Evolutionary conservation across 2,888 invertebrate genomes (phyloP).

Genomic region (Agonopterix subpropinquella): DNA sequence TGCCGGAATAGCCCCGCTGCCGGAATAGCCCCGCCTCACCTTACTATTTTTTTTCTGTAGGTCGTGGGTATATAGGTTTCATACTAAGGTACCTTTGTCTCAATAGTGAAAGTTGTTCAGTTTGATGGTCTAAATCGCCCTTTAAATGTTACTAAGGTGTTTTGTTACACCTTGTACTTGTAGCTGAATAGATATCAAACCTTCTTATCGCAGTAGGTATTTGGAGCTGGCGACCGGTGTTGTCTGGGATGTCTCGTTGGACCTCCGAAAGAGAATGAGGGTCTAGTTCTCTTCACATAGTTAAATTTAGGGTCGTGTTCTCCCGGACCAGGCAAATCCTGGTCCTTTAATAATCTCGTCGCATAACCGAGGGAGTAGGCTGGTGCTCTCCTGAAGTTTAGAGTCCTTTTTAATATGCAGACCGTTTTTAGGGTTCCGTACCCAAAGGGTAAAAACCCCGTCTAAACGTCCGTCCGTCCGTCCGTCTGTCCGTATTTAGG

Average conservation of each 20-base stretch:
- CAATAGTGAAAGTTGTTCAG: no score
- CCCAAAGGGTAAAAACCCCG: no score
- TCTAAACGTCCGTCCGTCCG: no score
- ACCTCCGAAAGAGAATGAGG: slow-evolving; percentile 44
- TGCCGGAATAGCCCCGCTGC: no score
- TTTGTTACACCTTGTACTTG: background rate
- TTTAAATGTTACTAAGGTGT: background rate
- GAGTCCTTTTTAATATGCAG: no score
- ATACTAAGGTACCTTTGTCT: no score
- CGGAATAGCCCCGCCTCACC: no score
- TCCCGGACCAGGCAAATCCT: slow-evolving; percentile 42
- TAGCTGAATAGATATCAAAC: slow-evolving; percentile 19
- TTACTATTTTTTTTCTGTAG: no score
- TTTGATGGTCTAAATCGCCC: no score
- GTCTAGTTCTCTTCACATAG: slow-evolving; percentile 35
- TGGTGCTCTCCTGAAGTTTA: slow-evolving; percentile 33
- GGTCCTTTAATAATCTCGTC: slow-evolving; percentile 2
- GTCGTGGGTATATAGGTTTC: no score
- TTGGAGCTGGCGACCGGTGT: slow-evolving; percentile 36
- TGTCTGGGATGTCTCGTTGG: slow-evolving; percentile 15
- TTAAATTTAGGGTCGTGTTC: slow-evolving; percentile 47
- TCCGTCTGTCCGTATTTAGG: no score
- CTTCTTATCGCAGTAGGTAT: slow-evolving; percentile 57
- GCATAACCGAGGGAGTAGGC: slow-evolving; percentile 35
- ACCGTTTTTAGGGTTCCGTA: no score